phyloP scores from a whole-genome alignment of 2,797 vertebrate species.

The Adrianichthys oophorus region DNA sequence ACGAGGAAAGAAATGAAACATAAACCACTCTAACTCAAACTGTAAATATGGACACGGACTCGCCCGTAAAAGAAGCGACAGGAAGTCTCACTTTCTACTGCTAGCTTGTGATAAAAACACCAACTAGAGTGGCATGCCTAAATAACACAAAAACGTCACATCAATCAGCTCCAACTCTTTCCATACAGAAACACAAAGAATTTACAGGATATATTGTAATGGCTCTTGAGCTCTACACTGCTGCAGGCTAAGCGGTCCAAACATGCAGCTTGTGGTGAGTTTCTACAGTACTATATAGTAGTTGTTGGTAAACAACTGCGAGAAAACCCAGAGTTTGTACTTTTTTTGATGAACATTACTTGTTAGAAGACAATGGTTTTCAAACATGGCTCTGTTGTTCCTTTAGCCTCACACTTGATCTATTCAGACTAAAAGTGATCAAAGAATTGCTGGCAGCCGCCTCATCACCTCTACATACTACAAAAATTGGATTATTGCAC shows the following conservation, averaged over 20 bases:
- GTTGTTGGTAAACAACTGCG: slow-evolving; percentile 49
- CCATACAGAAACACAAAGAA: slow-evolving; percentile 58
- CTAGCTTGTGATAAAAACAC: slow-evolving; percentile 67
- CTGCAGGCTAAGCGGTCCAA: slow-evolving; percentile 65
- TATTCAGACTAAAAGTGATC: slow-evolving; percentile 46
- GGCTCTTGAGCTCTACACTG: slow-evolving; percentile 60
- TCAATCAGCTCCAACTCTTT: slow-evolving; percentile 48
- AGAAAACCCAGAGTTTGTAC: slow-evolving; percentile 59
- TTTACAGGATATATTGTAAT: slow-evolving; percentile 66
- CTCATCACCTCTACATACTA: slow-evolving; percentile 44
- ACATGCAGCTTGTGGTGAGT: slow-evolving; percentile 74
- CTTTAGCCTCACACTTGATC: slow-evolving; percentile 44
- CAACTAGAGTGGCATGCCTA: slow-evolving; percentile 73
- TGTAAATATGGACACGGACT: slow-evolving; percentile 55
- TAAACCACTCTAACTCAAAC: slow-evolving; percentile 45
- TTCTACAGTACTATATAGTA: slow-evolving; percentile 70
- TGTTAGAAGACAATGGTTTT: slow-evolving; percentile 46
- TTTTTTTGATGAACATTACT: slow-evolving; percentile 37
- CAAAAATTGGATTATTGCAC: slow-evolving; percentile 73
- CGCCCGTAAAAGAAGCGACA: slow-evolving; percentile 53
- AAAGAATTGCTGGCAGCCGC: slow-evolving; percentile 33
- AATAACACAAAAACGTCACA: slow-evolving; percentile 66
- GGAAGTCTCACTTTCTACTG: slow-evolving; percentile 61
- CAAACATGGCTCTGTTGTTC: slow-evolving; percentile 62
- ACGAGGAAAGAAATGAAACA: slow-evolving; percentile 32